Evolutionary conservation across 2,113 vertebrate genomes (phyloP).

Genomic region (Cyprinodon variegatus): DNA sequence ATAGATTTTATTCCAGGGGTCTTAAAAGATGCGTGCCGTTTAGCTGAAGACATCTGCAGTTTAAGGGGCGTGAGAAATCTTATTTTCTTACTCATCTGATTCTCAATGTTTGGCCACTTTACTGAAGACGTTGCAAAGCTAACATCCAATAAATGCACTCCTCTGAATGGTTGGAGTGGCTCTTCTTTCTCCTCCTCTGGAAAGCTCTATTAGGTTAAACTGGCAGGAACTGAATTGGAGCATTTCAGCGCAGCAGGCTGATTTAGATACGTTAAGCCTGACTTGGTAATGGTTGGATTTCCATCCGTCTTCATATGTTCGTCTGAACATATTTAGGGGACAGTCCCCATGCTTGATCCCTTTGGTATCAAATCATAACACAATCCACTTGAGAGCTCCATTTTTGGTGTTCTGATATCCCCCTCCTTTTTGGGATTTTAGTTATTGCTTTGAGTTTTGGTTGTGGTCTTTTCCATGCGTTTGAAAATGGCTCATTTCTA

Average conservation of each 20-base stretch:
- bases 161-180: neutral
- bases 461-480: neutral
- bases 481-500: neutral
- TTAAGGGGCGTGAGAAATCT: neutral
- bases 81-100: slow-evolving; percentile 7
- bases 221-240: neutral
- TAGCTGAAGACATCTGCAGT: neutral
- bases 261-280: neutral
- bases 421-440: neutral
- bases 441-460: neutral
- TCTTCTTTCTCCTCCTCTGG: neutral
- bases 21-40: neutral
- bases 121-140: neutral
- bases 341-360: neutral
- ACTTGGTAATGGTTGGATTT: slow-evolving; percentile 12
- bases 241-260: neutral
- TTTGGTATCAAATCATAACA: neutral
- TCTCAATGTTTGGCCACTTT: neutral
- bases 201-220: neutral
- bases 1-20: neutral
- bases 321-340: slow-evolving; percentile 9
- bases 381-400: neutral
- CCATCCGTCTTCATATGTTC: slow-evolving; percentile 2
- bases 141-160: neutral
- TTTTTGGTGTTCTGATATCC: neutral